These are phyloP conservation scores for Agonum fuliginosum DNA, from an alignment of 2,888 invertebrate genomes.

Conservation along the genomic window DNA sequence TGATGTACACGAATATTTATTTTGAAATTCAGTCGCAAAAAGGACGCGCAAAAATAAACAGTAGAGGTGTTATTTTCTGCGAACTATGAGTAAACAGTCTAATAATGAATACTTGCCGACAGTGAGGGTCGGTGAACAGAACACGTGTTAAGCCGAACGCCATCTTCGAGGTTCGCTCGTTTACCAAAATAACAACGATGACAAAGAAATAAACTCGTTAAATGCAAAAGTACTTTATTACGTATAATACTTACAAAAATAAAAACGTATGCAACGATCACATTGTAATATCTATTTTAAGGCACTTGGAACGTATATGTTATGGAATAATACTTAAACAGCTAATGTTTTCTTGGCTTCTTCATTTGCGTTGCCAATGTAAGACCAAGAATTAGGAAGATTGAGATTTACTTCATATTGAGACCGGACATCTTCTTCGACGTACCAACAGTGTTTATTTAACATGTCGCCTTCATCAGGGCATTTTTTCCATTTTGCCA, in stretches of 20 bases:
- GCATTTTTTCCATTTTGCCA: constrained; percentile 78
- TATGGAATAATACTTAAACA: constrained; percentile 16
- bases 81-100: constrained; percentile 54
- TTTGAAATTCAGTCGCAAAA: constrained; percentile 8
- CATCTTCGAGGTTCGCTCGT: not conserved
- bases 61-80: constrained; percentile 29
- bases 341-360: constrained; percentile 18
- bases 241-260: constrained; percentile 21
- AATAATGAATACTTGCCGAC: constrained; percentile 42
- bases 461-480: constrained; percentile 75
- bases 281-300: not conserved
- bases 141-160: constrained; percentile 20
- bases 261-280: constrained; percentile 4
- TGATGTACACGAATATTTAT: not conserved
- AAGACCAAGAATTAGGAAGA: constrained; percentile 77
- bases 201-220: constrained; percentile 1
- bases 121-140: constrained; percentile 47
- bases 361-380: constrained; percentile 65
- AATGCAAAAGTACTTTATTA: constrained; percentile 1
- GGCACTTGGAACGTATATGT: constrained; percentile 44
- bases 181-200: constrained; percentile 32
- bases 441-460: constrained; percentile 81
- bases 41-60: constrained; percentile 40
- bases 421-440: constrained; percentile 75
- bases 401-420: constrained; percentile 74